Evolutionary conservation across 1,140 invertebrate species (phyloP).

Genomic region (Hestina assimilis): DNA sequence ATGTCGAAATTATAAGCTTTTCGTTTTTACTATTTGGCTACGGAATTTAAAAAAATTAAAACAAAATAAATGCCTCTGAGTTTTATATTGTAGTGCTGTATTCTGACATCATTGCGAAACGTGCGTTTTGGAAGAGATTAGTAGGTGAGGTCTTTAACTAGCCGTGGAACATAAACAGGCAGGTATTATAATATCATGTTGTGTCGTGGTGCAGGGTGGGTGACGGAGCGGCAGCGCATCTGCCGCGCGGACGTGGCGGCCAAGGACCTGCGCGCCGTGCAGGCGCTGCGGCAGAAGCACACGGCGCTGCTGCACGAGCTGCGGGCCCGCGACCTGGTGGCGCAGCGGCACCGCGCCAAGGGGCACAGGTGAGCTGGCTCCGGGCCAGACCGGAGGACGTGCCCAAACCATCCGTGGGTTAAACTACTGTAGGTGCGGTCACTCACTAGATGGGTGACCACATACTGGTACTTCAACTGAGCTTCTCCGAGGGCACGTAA

Average conservation of each 20-base stretch:
- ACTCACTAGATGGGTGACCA: too few relatives aligned
- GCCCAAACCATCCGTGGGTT: too few relatives aligned
- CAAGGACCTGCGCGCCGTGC: constrained; percentile 94
- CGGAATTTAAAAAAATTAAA: too few relatives aligned
- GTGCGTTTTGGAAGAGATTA: not conserved
- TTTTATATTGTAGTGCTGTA: too few relatives aligned
- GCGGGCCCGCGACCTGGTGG: constrained; percentile 82
- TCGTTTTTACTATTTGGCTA: too few relatives aligned
- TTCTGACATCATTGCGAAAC: not conserved
- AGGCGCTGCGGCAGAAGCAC: constrained; percentile 95
- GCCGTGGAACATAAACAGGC: too few relatives aligned
- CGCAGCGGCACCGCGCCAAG: constrained; percentile 59
- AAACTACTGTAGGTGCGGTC: too few relatives aligned
- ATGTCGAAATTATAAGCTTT: too few relatives aligned
- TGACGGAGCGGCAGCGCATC: constrained; percentile 94
- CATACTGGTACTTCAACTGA: too few relatives aligned
- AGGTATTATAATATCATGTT: not conserved
- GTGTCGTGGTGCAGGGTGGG: constrained; percentile 81
- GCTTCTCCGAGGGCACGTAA: too few relatives aligned
- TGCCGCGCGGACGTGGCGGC: constrained; percentile 94
- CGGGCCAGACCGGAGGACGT: too few relatives aligned
- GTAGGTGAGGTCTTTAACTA: not conserved
- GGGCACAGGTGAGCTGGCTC: constrained; percentile 57
- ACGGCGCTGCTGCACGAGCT: constrained; percentile 96
- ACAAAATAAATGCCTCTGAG: too few relatives aligned